Evolutionary conservation across 2,797 vertebrate species (phyloP), one percentile per base, ranked within the genome.

Genomic region (Rhinoraja longicauda): DNA sequence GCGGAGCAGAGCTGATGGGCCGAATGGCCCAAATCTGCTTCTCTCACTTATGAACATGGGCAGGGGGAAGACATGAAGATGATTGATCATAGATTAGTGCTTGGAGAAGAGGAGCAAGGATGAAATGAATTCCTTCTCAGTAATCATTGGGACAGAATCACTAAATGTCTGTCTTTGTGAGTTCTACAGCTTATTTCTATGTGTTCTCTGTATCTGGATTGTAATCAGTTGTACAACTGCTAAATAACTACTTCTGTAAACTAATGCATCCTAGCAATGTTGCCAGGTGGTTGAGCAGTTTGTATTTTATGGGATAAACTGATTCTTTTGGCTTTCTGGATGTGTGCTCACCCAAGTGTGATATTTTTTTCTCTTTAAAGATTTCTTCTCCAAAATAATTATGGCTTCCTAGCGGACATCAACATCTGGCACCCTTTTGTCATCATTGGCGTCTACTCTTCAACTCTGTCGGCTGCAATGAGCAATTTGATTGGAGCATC

Each of bases 401-500:
- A 98, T 1, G 97, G 97, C 92, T 98, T 98, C 94, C 92, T 98
- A 93, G 95, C 96, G 93, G 97, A 98, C 94, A 98, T 98, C 94
- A 98, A 97, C 94, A 93, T 98, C 67, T 98, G 98, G 97, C 94
- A 96, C 0, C 98, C 97, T 0, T 96, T 98, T 9, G 97, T 98
- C 94, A 97, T 96, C 0, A 94, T 98, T 24, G 98, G 98, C 0
- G 97, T 98, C 90, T 98, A 98, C 0, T 97, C 95, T 93, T 98
- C 98, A 91, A 98, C 98, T 0, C 95, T 98, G 5, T 98, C 98
- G 0, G 98, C 98, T 0, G 97, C 98, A 93, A 98, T 98, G 98
- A 98, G 97, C 95, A 98, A 98, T 95, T 96, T 98, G 72, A 98
- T 98, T 0, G 98, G 98, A 59, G 98, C 98, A 0, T 98, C 98